These are phyloP conservation scores for Drosophila orena DNA, from an alignment of 1,140 invertebrate species.

Conservation along the genomic window DNA sequence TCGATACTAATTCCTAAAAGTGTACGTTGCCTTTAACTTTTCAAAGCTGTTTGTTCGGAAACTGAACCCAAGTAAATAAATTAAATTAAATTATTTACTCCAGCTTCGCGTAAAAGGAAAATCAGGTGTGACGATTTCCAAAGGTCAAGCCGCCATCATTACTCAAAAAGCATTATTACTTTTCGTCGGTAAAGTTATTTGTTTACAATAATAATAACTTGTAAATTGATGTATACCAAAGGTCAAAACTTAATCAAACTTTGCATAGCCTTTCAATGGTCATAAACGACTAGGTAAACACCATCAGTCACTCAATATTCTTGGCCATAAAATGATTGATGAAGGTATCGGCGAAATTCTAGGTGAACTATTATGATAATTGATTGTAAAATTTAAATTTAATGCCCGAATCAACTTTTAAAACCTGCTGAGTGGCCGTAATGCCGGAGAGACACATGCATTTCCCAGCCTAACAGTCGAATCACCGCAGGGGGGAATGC, in stretches of 20 bases:
- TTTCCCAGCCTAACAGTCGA: conserved; percentile 7
- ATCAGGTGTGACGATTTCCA: conserved; percentile 2
- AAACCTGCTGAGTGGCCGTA: conserved; percentile 10
- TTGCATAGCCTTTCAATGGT: conserved; percentile 21
- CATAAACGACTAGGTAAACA: conserved; percentile 6
- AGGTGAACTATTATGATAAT: conserved; percentile 47
- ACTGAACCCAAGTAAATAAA: background rate
- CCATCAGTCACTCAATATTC: conserved; percentile 19
- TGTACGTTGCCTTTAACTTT: no score
- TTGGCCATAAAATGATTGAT: conserved; percentile 35
- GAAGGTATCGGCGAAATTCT: conserved; percentile 14
- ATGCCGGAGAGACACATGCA: conserved; percentile 5
- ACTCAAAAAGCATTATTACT: background rate
- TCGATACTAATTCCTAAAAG: no score
- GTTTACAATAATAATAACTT: conserved; percentile 9
- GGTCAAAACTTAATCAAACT: conserved; percentile 19
- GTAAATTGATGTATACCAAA: conserved; percentile 2
- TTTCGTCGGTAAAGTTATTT: conserved; percentile 11
- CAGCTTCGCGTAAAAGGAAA: background rate
- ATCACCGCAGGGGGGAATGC: conserved; percentile 26
- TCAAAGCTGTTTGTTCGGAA: background rate
- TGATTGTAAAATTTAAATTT: conserved; percentile 38
- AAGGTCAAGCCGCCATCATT: conserved; percentile 12
- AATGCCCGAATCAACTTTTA: conserved; percentile 24
- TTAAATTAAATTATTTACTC: conserved; percentile 2